Percentiles rank a stretch among this genome's conserved stretches.
phyloP scores from a whole-genome alignment of 2,797 vertebrate genomes.

The Argya squamiceps region DNA sequence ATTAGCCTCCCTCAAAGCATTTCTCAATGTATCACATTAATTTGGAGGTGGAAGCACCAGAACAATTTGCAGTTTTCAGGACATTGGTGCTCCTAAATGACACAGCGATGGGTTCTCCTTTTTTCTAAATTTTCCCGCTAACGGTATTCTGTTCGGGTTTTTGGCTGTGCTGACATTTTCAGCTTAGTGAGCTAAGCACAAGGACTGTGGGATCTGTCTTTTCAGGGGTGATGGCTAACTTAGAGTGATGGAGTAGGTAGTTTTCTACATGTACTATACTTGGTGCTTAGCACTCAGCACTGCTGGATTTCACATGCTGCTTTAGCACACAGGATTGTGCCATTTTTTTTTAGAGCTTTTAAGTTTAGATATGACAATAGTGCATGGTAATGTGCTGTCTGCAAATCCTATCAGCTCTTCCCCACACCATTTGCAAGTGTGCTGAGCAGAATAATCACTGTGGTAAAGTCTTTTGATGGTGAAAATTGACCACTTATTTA shows the following conservation, averaged over 20 bases:
- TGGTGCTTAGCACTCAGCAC: not conserved
- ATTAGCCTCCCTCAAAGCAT: not conserved
- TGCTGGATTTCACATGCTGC: not conserved
- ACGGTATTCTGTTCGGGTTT: not conserved
- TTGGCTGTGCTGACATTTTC: not conserved
- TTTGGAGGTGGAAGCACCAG: not conserved
- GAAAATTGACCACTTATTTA: constrained; percentile 18
- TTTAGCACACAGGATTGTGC: not conserved
- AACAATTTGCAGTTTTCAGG: not conserved
- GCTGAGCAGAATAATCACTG: not conserved
- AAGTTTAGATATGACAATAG: not conserved
- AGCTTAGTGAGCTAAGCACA: not conserved
- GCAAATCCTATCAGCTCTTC: not conserved
- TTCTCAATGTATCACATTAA: not conserved
- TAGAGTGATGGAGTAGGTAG: not conserved
- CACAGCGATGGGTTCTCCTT: not conserved
- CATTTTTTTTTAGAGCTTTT: not conserved
- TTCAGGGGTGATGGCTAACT: not conserved
- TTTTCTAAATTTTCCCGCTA: not conserved
- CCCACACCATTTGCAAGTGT: not conserved
- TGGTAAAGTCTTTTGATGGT: not conserved
- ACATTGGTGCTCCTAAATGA: not conserved
- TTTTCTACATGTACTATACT: not conserved
- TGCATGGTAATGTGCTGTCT: not conserved
- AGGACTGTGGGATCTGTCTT: not conserved